Conservation (phyloP, 2,113 vertebrate genomes). For the Marmota flaviventris region DNA sequence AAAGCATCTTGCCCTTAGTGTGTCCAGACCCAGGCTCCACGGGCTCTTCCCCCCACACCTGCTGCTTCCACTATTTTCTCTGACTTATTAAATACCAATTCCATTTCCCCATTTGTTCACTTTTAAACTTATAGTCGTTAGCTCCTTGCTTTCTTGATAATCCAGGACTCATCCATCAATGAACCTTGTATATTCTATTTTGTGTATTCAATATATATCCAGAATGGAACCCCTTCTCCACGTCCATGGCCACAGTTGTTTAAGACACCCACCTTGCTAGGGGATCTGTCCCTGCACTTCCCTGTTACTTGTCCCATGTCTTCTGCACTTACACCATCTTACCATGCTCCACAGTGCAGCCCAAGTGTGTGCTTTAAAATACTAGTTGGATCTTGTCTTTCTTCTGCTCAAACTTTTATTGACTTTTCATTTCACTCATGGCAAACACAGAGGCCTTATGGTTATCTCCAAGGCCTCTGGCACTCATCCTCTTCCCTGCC, state of each 20-base stretch:
- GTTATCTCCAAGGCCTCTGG: background rate
- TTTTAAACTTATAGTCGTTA: background rate
- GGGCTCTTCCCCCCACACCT: background rate
- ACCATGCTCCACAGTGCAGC: background rate
- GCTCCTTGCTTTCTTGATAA: background rate
- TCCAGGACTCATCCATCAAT: background rate
- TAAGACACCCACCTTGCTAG: rapidly evolving
- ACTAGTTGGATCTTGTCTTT: background rate
- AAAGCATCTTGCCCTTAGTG: background rate
- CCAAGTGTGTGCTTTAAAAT: background rate
- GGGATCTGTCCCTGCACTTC: rapidly evolving
- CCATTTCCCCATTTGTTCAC: background rate
- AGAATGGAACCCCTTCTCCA: background rate
- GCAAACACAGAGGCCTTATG: background rate
- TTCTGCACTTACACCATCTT: background rate
- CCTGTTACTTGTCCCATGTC: background rate
- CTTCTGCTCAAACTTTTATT: background rate
- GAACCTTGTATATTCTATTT: background rate
- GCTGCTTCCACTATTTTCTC: background rate
- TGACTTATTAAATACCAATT: background rate
- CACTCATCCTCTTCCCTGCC: too few species aligned
- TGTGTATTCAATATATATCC: background rate
- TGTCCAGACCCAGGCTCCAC: background rate
- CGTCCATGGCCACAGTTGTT: background rate
- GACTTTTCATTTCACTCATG: background rate